These are phyloP conservation scores for Botrylloides violaceus DNA, from an alignment of 23 tunicate genomes.

Conservation along the genomic window DNA sequence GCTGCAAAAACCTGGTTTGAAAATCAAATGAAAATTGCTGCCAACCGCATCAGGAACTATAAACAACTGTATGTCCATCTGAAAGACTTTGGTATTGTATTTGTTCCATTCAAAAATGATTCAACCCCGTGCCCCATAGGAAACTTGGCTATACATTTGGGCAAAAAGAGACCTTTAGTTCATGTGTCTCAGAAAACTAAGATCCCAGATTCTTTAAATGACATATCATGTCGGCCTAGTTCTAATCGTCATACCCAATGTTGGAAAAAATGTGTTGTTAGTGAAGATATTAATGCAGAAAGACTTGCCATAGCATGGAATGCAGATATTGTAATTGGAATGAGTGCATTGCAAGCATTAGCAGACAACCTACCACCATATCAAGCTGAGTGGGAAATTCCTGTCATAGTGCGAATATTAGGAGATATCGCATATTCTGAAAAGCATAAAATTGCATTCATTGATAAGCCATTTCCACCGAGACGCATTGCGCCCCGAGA, in stretches of 20 bases:
- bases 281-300: constrained; percentile 10
- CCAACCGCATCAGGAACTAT: constrained; percentile 22
- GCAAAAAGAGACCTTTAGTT: constrained; percentile 9
- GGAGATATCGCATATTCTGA: neutral
- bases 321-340: constrained; percentile 41
- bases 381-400: constrained; percentile 53
- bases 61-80: constrained; percentile 14
- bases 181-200: neutral
- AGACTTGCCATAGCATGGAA: constrained; percentile 36
- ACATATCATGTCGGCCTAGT: too few relatives aligned
- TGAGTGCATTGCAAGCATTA: constrained; percentile 32
- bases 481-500: constrained; percentile 41
- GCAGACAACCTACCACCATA: constrained; percentile 38
- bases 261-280: constrained; percentile 1
- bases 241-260: neutral
- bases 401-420: constrained; percentile 18
- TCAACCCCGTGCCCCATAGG: constrained; percentile 13
- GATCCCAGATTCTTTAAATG: neutral
- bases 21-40: constrained; percentile 3
- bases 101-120: constrained; percentile 30
- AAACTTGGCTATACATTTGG: neutral
- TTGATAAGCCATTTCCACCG: constrained; percentile 46
- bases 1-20: constrained; percentile 27
- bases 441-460: constrained; percentile 20
- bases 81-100: constrained; percentile 23